Conservation (phyloP, 2,888 invertebrate species). For the Dichetophora obliterata region DNA sequence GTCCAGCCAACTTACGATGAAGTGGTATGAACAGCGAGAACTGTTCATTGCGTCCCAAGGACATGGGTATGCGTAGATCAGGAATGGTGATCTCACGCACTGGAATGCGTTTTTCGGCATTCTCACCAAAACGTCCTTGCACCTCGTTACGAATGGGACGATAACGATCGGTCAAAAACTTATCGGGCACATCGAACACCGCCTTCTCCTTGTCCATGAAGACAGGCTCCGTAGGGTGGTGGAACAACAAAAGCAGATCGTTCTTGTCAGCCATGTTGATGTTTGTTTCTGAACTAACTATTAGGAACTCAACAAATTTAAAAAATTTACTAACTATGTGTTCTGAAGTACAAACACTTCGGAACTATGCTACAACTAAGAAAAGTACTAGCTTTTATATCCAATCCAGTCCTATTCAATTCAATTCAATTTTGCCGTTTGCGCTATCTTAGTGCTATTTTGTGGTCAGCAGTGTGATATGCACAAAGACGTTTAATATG, state of each 20-base stretch:
- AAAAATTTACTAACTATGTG: background rate
- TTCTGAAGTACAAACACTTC: constrained; percentile 37
- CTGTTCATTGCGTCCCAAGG: constrained; percentile 75
- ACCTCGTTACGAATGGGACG: constrained; percentile 71
- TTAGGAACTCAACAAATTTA: background rate
- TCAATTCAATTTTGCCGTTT: no score
- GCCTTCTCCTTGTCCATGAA: constrained; percentile 80
- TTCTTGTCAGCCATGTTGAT: constrained; percentile 69
- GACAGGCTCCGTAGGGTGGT: constrained; percentile 82
- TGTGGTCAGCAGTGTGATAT: no score
- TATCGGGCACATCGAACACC: constrained; percentile 76
- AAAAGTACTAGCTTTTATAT: constrained; percentile 51
- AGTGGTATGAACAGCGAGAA: constrained; percentile 81
- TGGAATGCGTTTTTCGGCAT: constrained; percentile 71
- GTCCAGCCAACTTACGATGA: constrained; percentile 77
- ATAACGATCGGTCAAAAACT: constrained; percentile 74
- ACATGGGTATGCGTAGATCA: constrained; percentile 74
- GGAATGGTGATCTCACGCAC: constrained; percentile 77
- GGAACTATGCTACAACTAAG: constrained; percentile 48
- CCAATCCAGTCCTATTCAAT: background rate
- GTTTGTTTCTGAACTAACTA: background rate
- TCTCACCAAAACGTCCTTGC: constrained; percentile 73
- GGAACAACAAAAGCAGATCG: constrained; percentile 78
- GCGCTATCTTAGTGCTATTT: no score
- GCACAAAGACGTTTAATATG: no score